phyloP scores from a whole-genome alignment of 2,113 vertebrate species.

The Rhabdornis inornatus region DNA sequence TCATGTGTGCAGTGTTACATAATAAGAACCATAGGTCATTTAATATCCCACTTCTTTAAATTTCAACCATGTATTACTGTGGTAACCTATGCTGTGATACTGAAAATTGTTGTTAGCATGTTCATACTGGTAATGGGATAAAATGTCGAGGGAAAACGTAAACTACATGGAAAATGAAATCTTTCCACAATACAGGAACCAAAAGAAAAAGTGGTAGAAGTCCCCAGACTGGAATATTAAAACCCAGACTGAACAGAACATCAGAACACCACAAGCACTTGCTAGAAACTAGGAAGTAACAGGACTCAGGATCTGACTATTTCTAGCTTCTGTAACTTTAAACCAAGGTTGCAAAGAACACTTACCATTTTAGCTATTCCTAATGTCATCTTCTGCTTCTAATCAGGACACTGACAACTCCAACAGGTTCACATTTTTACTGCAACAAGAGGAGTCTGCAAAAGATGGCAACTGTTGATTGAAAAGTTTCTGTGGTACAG shows the following conservation, averaged over 20 bases:
- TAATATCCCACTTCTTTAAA: background rate
- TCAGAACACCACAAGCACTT: background rate
- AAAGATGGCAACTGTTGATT: background rate
- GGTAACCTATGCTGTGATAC: background rate
- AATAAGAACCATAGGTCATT: background rate
- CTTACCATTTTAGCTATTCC: background rate
- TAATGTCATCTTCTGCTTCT: background rate
- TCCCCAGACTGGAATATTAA: background rate
- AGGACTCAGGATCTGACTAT: background rate
- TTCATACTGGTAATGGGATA: background rate
- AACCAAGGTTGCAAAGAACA: background rate
- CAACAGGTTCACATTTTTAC: background rate
- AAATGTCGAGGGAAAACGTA: background rate
- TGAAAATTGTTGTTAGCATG: background rate
- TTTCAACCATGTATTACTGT: background rate
- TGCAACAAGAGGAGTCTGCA: background rate
- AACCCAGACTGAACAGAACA: background rate
- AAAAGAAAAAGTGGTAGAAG: background rate
- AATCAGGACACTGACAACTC: background rate
- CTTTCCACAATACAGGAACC: background rate
- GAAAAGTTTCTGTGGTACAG: background rate
- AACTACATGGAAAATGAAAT: background rate
- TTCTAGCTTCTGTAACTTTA: background rate
- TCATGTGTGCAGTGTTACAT: background rate
- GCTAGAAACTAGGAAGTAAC: background rate